Evolutionary conservation across 2,888 invertebrate species (phyloP), one percentile per base, ranked within the genome.

Genomic region (Nasonovia ribisnigri): DNA sequence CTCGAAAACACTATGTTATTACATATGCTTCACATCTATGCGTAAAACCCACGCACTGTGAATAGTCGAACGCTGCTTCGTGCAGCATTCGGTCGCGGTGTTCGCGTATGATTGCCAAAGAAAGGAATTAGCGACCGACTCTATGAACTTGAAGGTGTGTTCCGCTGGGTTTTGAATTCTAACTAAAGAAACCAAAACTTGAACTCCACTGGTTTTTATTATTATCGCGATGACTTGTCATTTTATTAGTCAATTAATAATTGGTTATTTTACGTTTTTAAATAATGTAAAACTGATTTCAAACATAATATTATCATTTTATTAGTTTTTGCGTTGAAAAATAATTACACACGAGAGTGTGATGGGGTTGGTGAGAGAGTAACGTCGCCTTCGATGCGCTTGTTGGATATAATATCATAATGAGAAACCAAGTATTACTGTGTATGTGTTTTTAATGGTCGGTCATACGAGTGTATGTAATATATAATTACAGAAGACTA

Each of bases 351-450:
- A 36, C 6, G 20, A 16, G 5, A 67, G n/a, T 77, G 67, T 77
- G 77, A 36, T 77, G 36, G 6, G 36, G 77, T 77, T 77, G 36
- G 8, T 6, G 36, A 6, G 54, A 46, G 43, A 10, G 46, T n/a
- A 86, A 46, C 29, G 29, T 43, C 29, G 4, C 26, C 29, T 46
- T 29, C 5, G 86, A 86, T 46, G 46, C 86, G 13, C 29, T 46
- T 16, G 46, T 46, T 11, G 1, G 29, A 86, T 26, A 60, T 46
- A 60, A 20, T 67, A 67, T 24, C 24, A 90, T 46, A 51, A 26
- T 42, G 20, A 42, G 36, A 77, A 84, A 91, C 84, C 42, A 42
- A 42, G 90, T 84, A 91, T 84, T 91, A 51, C 26, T 42, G 10
- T 54, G 36, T n/a, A 10, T 67, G 24, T 77, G 42, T 84, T 84